phyloP scores from a whole-genome alignment of 2,113 vertebrate species.

The Halichoerus grypus region DNA sequence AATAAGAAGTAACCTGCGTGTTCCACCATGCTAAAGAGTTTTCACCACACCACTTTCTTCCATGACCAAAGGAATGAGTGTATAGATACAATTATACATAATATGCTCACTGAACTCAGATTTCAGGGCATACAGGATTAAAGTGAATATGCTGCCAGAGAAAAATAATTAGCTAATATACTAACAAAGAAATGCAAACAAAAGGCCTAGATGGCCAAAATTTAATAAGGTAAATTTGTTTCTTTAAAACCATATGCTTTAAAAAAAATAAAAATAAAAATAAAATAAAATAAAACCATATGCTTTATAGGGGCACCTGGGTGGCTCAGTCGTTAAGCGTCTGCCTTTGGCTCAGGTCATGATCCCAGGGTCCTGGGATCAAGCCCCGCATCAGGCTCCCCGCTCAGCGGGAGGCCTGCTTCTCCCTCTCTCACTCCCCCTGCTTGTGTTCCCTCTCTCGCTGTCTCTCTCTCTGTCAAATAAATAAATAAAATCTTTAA shows the following conservation, averaged over 20 bases:
- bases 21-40: background rate
- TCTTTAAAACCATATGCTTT: background rate
- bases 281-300: background rate
- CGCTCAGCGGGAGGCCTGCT: too few species aligned
- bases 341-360: too few species aligned
- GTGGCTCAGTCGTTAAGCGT: too few species aligned
- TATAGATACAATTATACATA: background rate
- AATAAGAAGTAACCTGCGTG: slow-evolving; percentile 39
- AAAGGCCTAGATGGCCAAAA: background rate
- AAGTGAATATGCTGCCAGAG: slow-evolving; percentile 7
- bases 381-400: too few species aligned
- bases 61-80: background rate
- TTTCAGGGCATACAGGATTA: background rate
- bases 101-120: background rate
- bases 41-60: background rate
- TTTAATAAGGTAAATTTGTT: slow-evolving; percentile 5
- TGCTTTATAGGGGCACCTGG: too few species aligned
- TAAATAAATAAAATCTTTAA: too few species aligned
- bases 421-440: too few species aligned
- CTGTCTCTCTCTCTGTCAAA: too few species aligned
- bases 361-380: too few species aligned
- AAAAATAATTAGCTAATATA: slow-evolving; percentile 13
- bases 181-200: slow-evolving; percentile 19
- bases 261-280: too few species aligned
- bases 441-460: too few species aligned